Evolutionary conservation across 2,888 invertebrate species (phyloP), one percentile per base, ranked within the genome.

Genomic region (Eristalis arbustorum): DNA sequence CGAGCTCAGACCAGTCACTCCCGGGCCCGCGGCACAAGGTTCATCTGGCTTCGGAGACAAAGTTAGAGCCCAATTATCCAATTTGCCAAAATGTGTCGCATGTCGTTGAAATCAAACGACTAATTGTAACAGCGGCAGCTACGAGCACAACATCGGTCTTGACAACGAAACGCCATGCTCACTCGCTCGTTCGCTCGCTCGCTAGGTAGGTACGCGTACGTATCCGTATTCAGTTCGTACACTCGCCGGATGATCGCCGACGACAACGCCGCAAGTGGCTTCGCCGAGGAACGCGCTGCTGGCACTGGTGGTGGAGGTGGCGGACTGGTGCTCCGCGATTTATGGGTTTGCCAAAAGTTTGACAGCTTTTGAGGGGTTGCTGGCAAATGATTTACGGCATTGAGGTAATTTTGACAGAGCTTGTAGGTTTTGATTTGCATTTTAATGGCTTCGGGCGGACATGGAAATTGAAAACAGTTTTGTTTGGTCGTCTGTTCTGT

Each of bases 61-160:
- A 64, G 68, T 68, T 22, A 22, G 31, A 49, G 59, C 25, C 56
- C 81, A 85, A 81, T 85, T 85, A 85, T 85, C 77, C 84, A 85
- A 85, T 85, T 85, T 85, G 81, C 84, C 84, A 85, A 85, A 85
- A 85, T 85, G 73, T 85, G 84, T 81, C 84, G 84, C 84, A 85
- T 81, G 81, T 73, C 64, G 81, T 59, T 77, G 81, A 73, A 85
- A 85, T 85, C 81, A 76, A 49, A 49, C 67, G 37, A 73, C 40
- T 69, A 85, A 77, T 73, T 81, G 67, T 79, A 79, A 79, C 57
- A 71, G 14, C 56, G 25, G 37, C 59, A 8, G 34, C 49, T 18
- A 49, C 49, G n/a, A 2, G 18, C 8, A n/a, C 49, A 25, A 25
- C 25, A 3, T 25, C 25, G 49, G 18, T 18, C 49, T 49, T 49